Conservation (phyloP, 2,113 vertebrate genomes). For the Phalacrocorax aristotelis region DNA sequence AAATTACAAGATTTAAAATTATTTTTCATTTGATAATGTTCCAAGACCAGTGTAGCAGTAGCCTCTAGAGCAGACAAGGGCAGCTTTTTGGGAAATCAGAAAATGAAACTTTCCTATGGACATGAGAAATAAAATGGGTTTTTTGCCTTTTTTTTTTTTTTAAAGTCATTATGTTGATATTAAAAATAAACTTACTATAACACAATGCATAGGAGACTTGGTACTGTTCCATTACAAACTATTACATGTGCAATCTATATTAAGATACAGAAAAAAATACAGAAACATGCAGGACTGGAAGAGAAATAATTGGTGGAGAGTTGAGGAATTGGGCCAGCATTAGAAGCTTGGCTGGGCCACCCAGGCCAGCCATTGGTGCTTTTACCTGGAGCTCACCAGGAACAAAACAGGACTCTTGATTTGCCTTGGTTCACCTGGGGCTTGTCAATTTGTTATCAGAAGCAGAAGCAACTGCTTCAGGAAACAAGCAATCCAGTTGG, state of each 20-base stretch:
- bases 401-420: background rate
- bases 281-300: background rate
- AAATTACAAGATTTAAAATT: constrained; percentile 49
- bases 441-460: background rate
- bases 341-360: background rate
- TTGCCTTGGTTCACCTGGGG: background rate
- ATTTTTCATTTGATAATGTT: constrained; percentile 63
- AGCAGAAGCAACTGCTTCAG: background rate
- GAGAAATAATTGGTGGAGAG: background rate
- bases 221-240: background rate
- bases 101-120: constrained; percentile 29
- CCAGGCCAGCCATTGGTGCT: background rate
- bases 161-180: background rate
- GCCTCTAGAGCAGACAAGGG: constrained; percentile 28
- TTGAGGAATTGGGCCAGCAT: background rate
- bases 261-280: background rate
- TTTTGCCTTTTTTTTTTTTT: background rate
- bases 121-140: background rate
- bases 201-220: background rate
- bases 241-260: background rate
- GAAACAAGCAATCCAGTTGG: background rate
- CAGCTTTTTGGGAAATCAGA: constrained; percentile 6
- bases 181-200: background rate
- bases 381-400: background rate
- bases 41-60: constrained; percentile 50